These are phyloP conservation scores for Numenius arquata DNA, from an alignment of 2,113 vertebrate species.

Conservation along the genomic window DNA sequence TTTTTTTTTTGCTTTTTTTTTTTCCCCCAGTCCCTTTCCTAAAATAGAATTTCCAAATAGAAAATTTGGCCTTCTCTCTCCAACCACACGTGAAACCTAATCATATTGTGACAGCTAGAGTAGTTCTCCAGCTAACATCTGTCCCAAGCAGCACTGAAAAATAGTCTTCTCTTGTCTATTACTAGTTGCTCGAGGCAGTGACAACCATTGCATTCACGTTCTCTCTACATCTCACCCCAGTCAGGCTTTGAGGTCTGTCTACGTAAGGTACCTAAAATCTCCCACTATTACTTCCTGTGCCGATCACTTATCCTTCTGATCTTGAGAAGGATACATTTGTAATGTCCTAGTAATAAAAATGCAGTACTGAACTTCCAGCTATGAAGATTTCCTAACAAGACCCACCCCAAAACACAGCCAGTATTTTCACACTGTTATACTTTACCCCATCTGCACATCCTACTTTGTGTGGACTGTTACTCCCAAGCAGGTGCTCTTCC, in stretches of 20 bases:
- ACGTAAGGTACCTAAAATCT: not conserved
- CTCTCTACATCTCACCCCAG: not conserved
- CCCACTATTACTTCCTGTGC: not conserved
- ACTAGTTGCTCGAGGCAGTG: not conserved
- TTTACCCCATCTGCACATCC: not conserved
- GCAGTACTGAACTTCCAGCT: not conserved
- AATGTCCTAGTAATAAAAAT: not conserved
- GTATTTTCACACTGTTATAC: not conserved
- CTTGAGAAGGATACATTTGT: not conserved
- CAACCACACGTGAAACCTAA: not conserved
- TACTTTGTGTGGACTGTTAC: not conserved
- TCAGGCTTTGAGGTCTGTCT: not conserved
- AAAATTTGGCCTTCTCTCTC: not conserved
- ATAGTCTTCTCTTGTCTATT: not conserved
- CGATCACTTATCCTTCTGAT: not conserved
- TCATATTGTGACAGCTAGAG: not conserved
- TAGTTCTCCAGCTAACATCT: not conserved
- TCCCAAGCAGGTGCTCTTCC: not conserved
- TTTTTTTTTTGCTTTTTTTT: too few species aligned
- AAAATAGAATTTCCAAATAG: not conserved
- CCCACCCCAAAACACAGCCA: not conserved
- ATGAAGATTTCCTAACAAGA: not conserved
- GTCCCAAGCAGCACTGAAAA: not conserved
- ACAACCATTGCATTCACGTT: not conserved
- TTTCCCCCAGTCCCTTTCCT: not conserved